Conservation (phyloP, 64 coral and sea anemone genomes). For the Hydrozoanthus tunicans region DNA sequence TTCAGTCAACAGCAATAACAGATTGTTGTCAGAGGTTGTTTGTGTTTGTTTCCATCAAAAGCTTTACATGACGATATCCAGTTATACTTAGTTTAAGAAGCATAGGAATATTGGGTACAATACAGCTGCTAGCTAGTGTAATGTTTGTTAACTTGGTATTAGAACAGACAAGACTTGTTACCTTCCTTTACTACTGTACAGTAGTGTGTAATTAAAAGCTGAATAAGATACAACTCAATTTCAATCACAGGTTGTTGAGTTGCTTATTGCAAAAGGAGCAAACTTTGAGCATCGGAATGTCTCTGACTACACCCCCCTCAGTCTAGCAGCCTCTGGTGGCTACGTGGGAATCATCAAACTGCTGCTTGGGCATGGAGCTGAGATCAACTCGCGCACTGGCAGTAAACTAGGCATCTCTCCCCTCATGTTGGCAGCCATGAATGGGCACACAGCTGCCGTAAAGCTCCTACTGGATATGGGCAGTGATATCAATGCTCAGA, state of each 20-base stretch:
- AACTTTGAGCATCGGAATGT: constrained; percentile 98
- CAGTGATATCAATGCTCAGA: constrained; percentile 99
- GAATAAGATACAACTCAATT: neutral
- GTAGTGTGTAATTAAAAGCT: neutral
- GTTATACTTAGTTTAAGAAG: too few relatives aligned
- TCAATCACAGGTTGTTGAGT: constrained; percentile 79
- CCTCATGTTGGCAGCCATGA: constrained; percentile 96
- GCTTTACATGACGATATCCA: too few relatives aligned
- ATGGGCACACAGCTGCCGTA: constrained; percentile 95
- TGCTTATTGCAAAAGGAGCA: constrained; percentile 89
- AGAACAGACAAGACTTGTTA: too few relatives aligned
- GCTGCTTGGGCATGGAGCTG: constrained; percentile 85
- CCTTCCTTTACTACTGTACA: too few relatives aligned
- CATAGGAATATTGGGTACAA: too few relatives aligned
- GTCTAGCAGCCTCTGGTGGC: constrained; percentile 92
- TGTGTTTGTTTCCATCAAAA: too few relatives aligned
- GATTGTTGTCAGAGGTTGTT: too few relatives aligned
- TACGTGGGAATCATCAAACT: constrained; percentile 96
- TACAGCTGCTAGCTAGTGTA: too few relatives aligned
- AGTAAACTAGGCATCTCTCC: constrained; percentile 97
- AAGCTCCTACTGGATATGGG: constrained; percentile 96
- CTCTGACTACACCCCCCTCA: constrained; percentile 95
- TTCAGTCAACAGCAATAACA: too few relatives aligned
- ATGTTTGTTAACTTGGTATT: too few relatives aligned
- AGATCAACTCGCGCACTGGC: constrained; percentile 97